These are phyloP conservation scores for Palythoa caribaeorum DNA, from an alignment of 92 coral and sea anemone species.

Conservation along the genomic window DNA sequence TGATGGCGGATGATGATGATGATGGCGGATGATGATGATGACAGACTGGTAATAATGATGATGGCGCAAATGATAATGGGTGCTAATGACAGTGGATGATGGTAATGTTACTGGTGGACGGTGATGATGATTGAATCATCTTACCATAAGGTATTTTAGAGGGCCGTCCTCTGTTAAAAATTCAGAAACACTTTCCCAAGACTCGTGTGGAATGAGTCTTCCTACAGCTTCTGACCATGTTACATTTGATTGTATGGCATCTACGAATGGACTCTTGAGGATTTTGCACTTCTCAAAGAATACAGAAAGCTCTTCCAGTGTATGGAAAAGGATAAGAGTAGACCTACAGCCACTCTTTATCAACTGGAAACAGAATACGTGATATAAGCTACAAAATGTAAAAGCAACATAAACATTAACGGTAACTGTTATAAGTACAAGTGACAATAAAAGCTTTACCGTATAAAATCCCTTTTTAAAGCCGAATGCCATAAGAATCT, in stretches of 20 bases:
- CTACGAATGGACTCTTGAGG: constrained; percentile 27
- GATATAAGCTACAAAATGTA: not conserved
- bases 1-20: too few species aligned
- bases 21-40: too few species aligned
- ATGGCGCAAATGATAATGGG: too few species aligned
- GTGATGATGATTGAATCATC: not conserved
- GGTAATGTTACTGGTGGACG: too few species aligned
- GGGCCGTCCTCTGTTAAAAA: constrained; percentile 41
- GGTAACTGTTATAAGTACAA: not conserved
- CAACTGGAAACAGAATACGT: constrained; percentile 34
- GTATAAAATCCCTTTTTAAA: too few species aligned
- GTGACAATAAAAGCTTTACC: not conserved
- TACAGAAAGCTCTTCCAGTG: constrained; percentile 68
- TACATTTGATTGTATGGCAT: not conserved
- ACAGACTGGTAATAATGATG: too few species aligned
- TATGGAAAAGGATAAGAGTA: constrained; percentile 60
- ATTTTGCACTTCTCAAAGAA: constrained; percentile 59
- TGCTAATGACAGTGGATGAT: too few species aligned
- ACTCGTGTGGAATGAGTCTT: constrained; percentile 47
- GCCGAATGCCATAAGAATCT: too few species aligned
- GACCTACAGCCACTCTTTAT: constrained; percentile 27
- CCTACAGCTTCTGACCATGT: constrained; percentile 51
- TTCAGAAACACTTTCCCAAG: constrained; percentile 26
- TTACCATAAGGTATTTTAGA: constrained; percentile 29
- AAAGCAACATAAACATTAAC: not conserved